These are phyloP conservation scores for Diploptera punctata DNA, from an alignment of 2,888 invertebrate genomes.

Conservation along the genomic window DNA sequence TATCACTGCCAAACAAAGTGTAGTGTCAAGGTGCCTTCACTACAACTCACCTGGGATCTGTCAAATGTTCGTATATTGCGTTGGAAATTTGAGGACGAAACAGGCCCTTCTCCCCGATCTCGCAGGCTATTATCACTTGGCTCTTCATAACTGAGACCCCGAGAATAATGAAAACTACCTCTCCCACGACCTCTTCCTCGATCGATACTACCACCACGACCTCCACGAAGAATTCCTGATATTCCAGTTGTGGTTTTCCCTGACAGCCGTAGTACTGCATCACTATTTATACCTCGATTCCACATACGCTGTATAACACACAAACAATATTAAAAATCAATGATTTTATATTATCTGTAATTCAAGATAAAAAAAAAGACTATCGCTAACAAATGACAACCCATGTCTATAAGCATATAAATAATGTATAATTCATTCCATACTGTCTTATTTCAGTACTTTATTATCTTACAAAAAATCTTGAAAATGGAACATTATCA, in stretches of 20 bases:
- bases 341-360: no score
- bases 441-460: no score
- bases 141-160: constrained; percentile 57
- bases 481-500: no score
- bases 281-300: constrained; percentile 63
- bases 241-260: constrained; percentile 48
- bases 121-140: constrained; percentile 51
- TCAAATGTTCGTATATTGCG: constrained; percentile 45
- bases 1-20: no score
- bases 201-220: constrained; percentile 48
- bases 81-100: constrained; percentile 17
- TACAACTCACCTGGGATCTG: constrained; percentile 44
- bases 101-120: constrained; percentile 25
- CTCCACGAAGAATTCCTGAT: constrained; percentile 52
- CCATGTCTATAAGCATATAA: no score
- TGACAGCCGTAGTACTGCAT: constrained; percentile 55
- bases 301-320: constrained; percentile 59
- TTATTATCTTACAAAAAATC: no score
- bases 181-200: constrained; percentile 49
- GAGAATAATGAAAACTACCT: constrained; percentile 53
- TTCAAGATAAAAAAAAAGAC: no score
- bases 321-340: neutral
- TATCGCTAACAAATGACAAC: no score
- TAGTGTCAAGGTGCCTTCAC: no score
- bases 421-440: no score